These are phyloP conservation scores for Seira sanloemensis DNA, from an alignment of 2,888 invertebrate genomes.

Conservation along the genomic window DNA sequence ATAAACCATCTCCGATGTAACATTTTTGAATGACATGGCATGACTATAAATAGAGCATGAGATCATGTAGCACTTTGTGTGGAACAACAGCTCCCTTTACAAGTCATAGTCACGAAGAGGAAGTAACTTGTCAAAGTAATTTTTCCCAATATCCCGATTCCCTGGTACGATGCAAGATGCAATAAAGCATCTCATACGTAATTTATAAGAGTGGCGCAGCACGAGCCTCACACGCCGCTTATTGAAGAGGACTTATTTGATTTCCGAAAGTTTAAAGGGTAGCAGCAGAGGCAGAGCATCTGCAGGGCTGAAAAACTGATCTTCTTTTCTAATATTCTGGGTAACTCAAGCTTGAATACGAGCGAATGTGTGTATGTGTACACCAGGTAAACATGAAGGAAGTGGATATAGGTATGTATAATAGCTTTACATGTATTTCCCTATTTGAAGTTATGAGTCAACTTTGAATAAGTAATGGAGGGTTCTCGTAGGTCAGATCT, in stretches of 20 bases:
- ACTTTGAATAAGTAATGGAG: background rate
- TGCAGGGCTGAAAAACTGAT: background rate
- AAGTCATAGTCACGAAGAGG: constrained; percentile 12
- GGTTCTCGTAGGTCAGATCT: constrained; percentile 12
- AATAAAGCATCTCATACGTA: too few relatives aligned
- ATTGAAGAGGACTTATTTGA: background rate
- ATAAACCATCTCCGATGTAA: too few relatives aligned
- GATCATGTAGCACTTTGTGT: background rate
- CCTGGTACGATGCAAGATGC: too few relatives aligned
- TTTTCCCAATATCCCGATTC: too few relatives aligned
- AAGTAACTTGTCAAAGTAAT: constrained; percentile 12
- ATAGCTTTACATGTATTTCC: too few relatives aligned
- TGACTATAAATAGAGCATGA: background rate
- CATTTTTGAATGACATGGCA: background rate
- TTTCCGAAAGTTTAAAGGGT: too few relatives aligned
- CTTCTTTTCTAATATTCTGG: background rate
- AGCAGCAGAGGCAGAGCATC: too few relatives aligned
- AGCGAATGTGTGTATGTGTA: background rate
- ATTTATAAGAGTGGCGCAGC: background rate
- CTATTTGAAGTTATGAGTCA: background rate
- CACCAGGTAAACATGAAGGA: background rate
- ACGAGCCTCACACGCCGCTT: constrained; percentile 21
- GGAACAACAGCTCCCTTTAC: background rate
- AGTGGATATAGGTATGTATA: background rate
- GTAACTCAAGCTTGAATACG: background rate